Percentiles rank a stretch among this genome's conserved stretches.
These are phyloP conservation scores for Drymonia ruficornis DNA, from an alignment of 2,888 invertebrate genomes.

Conservation along the genomic window DNA sequence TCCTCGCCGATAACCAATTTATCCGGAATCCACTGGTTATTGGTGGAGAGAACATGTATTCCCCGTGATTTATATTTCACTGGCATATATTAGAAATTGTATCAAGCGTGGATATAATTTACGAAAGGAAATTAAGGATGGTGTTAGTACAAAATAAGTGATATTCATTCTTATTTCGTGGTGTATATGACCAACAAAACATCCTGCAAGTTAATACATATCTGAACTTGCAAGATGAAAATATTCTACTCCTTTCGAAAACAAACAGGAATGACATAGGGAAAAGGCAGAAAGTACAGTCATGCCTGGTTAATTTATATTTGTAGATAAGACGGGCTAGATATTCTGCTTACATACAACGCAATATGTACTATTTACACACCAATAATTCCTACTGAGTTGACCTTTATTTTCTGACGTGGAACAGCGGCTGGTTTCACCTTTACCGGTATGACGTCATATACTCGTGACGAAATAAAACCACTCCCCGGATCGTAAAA, in stretches of 20 bases:
- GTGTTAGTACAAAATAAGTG: no score
- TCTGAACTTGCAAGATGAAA: no score
- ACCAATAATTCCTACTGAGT: background rate
- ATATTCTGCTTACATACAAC: background rate
- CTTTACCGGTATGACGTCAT: slow-evolving; percentile 23
- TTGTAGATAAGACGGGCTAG: background rate
- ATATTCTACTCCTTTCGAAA: background rate
- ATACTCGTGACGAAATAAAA: slow-evolving; percentile 32
- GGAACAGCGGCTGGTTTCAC: background rate
- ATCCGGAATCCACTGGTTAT: slow-evolving; percentile 27
- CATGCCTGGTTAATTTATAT: background rate
- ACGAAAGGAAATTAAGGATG: no score
- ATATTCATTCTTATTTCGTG: no score
- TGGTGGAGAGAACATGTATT: slow-evolving; percentile 25
- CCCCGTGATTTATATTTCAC: slow-evolving; percentile 19
- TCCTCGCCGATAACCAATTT: slow-evolving; percentile 29
- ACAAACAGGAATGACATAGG: background rate
- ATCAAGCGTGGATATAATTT: background rate
- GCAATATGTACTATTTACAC: slow-evolving; percentile 1
- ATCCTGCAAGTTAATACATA: no score
- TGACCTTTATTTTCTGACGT: slow-evolving; percentile 2
- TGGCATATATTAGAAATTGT: no score
- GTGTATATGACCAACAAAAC: no score
- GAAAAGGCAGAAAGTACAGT: no score
- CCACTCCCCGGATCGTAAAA: slow-evolving; percentile 27